Percentiles rank a stretch among this genome's conserved stretches.
Evolutionary conservation across 2,113 vertebrate genomes (phyloP).

Genomic region (Ranitomeya variabilis): DNA sequence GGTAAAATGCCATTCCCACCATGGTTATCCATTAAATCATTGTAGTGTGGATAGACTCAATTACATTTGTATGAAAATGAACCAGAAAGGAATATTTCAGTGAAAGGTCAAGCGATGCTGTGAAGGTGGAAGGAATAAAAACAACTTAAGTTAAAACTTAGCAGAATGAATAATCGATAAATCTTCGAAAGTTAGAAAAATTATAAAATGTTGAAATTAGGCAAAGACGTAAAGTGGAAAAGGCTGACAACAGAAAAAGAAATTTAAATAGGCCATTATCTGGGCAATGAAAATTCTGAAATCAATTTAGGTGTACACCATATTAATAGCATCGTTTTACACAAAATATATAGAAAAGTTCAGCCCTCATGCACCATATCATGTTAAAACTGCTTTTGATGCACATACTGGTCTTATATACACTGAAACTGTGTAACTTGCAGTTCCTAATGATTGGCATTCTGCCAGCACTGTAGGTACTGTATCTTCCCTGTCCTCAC

Average conservation of each 20-base stretch:
- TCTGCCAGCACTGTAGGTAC: too few species aligned
- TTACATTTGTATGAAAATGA: slow-evolving; percentile 21
- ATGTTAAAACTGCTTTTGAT: too few species aligned
- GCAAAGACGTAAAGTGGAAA: not conserved
- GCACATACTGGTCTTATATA: too few species aligned
- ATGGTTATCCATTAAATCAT: not conserved
- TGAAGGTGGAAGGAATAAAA: slow-evolving; percentile 25
- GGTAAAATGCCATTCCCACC: not conserved
- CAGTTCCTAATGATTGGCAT: too few species aligned
- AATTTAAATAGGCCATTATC: not conserved
- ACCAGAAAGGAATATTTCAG: not conserved
- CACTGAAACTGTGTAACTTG: too few species aligned
- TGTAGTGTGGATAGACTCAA: not conserved
- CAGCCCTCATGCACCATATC: too few species aligned
- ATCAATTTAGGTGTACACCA: not conserved
- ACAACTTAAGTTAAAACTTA: not conserved
- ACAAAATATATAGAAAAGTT: too few species aligned
- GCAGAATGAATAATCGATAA: slow-evolving; percentile 8
- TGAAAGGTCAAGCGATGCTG: not conserved
- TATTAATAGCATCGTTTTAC: not conserved
- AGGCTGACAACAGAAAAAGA: not conserved
- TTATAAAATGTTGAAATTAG: slow-evolving; percentile 1
- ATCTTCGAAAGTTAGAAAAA: not conserved
- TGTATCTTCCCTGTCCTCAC: too few species aligned
- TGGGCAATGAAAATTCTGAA: not conserved